Evolutionary conservation across 2,797 vertebrate genomes (phyloP).

Genomic region (Propithecus deckenii): DNA sequence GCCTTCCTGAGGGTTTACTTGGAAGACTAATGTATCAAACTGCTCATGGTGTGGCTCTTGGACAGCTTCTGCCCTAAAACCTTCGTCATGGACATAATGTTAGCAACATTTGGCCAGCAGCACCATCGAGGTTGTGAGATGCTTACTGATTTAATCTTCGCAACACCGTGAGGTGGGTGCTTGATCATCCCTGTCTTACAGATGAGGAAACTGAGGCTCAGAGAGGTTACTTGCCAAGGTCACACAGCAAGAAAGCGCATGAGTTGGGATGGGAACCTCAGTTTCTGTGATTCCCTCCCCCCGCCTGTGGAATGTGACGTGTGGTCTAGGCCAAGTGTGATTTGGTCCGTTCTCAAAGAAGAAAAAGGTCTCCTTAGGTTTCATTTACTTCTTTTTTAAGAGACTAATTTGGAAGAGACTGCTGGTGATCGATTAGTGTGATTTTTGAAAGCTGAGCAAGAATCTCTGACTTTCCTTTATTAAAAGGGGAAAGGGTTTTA

Average conservation of each 20-base stretch:
- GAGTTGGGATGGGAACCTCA: neutral
- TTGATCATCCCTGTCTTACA: neutral
- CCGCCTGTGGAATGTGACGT: neutral
- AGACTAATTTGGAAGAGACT: constrained; percentile 35
- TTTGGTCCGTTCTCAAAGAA: neutral
- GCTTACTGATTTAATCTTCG: neutral
- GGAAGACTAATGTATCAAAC: neutral
- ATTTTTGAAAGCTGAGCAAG: constrained; percentile 26
- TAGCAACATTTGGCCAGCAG: neutral
- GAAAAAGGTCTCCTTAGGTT: neutral
- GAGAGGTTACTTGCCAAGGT: neutral
- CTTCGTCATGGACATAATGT: neutral
- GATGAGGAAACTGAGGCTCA: neutral
- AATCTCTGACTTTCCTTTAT: constrained; percentile 35
- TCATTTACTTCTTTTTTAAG: constrained; percentile 29
- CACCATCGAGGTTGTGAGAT: neutral
- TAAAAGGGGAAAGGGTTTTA: constrained; percentile 42
- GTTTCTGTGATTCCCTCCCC: neutral
- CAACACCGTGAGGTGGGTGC: neutral
- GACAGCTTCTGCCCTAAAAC: neutral
- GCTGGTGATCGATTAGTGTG: neutral
- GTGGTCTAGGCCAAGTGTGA: neutral
- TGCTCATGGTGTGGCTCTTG: neutral
- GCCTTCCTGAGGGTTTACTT: neutral
- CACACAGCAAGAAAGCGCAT: neutral